Evolutionary conservation across 2,797 vertebrate species (phyloP).

Genomic region (Denticeps clupeoides): DNA sequence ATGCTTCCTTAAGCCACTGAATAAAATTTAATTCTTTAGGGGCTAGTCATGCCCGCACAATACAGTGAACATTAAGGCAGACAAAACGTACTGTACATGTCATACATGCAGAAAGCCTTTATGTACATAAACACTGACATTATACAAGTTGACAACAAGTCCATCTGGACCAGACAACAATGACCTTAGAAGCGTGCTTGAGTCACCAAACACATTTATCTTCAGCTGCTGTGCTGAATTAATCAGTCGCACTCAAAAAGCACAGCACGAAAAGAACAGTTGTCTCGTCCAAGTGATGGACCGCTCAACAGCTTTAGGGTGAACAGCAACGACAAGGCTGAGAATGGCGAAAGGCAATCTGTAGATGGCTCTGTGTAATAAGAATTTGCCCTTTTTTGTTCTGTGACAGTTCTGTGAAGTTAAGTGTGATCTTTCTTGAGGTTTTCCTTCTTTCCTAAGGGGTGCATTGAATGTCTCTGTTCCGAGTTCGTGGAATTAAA

Average conservation of each 20-base stretch:
- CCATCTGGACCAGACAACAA: constrained; percentile 1
- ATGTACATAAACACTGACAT: constrained; percentile 33
- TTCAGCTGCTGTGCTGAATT: constrained; percentile 5
- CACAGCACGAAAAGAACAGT: constrained; percentile 6
- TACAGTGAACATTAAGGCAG: constrained; percentile 29
- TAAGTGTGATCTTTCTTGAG: too few relatives aligned
- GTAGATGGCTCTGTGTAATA: constrained; percentile 34
- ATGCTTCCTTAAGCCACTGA: too few relatives aligned
- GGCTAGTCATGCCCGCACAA: too few relatives aligned
- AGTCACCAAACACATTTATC: constrained; percentile 2
- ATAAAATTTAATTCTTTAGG: too few relatives aligned
- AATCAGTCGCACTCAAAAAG: constrained; percentile 12
- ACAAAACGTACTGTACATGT: constrained; percentile 28
- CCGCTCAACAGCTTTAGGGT: constrained; percentile 19
- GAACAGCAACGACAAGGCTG: constrained; percentile 38
- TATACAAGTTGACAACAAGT: constrained; percentile 19
- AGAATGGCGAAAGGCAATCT: constrained; percentile 43
- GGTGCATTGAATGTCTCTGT: constrained; percentile 19
- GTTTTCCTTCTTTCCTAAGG: constrained; percentile 29
- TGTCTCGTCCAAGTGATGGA: constrained; percentile 9
- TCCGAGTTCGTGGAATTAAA: constrained; percentile 49
- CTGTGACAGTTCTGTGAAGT: neutral
- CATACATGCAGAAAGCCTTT: constrained; percentile 32
- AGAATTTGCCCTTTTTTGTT: neutral
- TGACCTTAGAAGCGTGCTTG: constrained; percentile 14